Conservation (phyloP, 1,140 invertebrate genomes). For the Drosophila simulans region DNA sequence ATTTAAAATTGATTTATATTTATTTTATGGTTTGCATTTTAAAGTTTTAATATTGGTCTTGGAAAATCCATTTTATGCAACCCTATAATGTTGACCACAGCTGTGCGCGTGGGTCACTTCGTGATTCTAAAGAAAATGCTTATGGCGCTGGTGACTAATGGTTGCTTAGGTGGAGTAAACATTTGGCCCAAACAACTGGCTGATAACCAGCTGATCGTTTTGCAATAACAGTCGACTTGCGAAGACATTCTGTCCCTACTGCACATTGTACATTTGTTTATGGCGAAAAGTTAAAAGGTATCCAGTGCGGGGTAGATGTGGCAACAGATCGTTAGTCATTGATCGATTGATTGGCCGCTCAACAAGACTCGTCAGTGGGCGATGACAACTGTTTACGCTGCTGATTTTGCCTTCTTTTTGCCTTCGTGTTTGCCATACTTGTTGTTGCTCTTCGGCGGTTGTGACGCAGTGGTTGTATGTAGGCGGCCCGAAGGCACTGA, state of each 20-base stretch:
- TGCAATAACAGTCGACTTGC: slow-evolving; percentile 8
- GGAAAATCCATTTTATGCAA: neutral
- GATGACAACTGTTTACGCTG: slow-evolving; percentile 31
- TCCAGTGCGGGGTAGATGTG: neutral
- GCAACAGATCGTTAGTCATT: slow-evolving; percentile 31
- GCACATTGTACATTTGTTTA: slow-evolving; percentile 1
- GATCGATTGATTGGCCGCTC: slow-evolving; percentile 27
- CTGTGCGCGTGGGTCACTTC: slow-evolving; percentile 13
- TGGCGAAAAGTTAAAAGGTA: neutral
- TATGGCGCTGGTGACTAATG: slow-evolving; percentile 34
- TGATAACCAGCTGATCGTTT: slow-evolving; percentile 26
- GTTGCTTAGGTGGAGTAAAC: slow-evolving; percentile 7
- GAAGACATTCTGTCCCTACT: slow-evolving; percentile 30
- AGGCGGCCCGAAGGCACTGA: slow-evolving; percentile 4
- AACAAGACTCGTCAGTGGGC: slow-evolving; percentile 19
- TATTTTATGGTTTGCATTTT: no score
- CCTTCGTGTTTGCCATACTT: neutral
- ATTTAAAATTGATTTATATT: neutral
- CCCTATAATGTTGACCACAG: neutral
- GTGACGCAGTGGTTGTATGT: slow-evolving; percentile 38
- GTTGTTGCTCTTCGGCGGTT: slow-evolving; percentile 13
- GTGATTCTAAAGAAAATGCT: slow-evolving; percentile 26
- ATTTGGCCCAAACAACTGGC: slow-evolving; percentile 9
- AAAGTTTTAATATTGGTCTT: neutral
- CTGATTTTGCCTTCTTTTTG: slow-evolving; percentile 7